phyloP scores from a whole-genome alignment of 2,113 vertebrate species.

The Calidris pygmaea region DNA sequence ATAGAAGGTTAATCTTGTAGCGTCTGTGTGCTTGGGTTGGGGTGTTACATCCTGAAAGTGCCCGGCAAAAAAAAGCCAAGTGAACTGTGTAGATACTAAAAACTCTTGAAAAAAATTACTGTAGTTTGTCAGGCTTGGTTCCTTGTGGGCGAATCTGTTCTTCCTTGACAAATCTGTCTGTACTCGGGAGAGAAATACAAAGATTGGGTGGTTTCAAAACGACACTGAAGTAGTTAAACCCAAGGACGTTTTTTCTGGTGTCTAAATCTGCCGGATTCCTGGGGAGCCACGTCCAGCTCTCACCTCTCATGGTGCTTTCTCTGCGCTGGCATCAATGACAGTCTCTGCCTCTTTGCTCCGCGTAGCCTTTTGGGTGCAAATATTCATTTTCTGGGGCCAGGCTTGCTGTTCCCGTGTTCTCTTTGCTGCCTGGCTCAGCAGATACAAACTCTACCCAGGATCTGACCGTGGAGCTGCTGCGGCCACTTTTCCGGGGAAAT shows the following conservation, averaged over 20 bases:
- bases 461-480: background rate
- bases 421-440: rapidly evolving
- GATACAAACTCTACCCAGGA: background rate
- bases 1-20: background rate
- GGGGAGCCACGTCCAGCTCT: rapidly evolving
- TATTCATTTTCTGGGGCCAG: rapidly evolving
- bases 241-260: background rate
- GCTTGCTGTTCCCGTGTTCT: rapidly evolving
- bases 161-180: background rate
- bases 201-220: background rate
- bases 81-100: rapidly evolving
- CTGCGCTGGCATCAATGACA: rapidly evolving
- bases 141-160: background rate
- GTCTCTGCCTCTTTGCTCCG: background rate
- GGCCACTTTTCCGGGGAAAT: background rate
- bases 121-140: background rate
- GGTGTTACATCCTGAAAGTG: background rate
- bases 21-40: background rate
- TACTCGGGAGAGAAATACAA: rapidly evolving
- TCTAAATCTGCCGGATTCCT: rapidly evolving
- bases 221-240: background rate
- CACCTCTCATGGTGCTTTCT: background rate
- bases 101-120: background rate
- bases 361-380: background rate
- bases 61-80: background rate